Evolutionary conservation across 2,113 vertebrate genomes (phyloP).

Genomic region (Symphodus melops): DNA sequence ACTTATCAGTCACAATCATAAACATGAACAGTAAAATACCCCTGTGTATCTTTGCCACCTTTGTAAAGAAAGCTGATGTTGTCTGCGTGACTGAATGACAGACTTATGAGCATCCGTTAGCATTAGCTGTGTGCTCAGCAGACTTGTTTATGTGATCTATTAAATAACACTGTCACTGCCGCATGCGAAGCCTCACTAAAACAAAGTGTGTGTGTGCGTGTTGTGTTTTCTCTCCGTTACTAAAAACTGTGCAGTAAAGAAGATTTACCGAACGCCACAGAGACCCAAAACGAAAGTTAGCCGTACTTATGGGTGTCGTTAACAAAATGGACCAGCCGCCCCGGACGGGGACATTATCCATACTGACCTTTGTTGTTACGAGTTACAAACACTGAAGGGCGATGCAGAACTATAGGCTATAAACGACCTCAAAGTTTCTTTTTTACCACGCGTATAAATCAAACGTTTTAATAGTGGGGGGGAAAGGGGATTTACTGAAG

Average conservation of each 20-base stretch:
- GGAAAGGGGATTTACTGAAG: too few species aligned
- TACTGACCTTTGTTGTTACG: conserved; percentile 19
- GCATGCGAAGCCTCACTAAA: conserved; percentile 3
- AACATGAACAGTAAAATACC: neutral
- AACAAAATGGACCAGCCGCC: conserved; percentile 12
- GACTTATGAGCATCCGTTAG: conserved; percentile 28
- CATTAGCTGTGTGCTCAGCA: conserved; percentile 28
- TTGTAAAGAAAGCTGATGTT: too few species aligned
- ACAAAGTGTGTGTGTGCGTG: conserved; percentile 4
- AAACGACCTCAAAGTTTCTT: conserved; percentile 26
- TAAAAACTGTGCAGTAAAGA: conserved; percentile 37
- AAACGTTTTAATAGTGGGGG: too few species aligned
- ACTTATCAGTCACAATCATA: conserved; percentile 11
- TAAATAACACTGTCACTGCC: conserved; percentile 40
- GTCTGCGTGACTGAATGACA: conserved; percentile 21
- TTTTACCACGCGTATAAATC: conserved; percentile 9
- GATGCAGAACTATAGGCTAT: neutral
- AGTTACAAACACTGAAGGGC: conserved; percentile 21
- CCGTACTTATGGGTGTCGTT: conserved; percentile 28
- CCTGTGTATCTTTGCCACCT: too few species aligned
- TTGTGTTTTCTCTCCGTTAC: conserved; percentile 22
- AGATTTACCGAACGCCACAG: conserved; percentile 40
- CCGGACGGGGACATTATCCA: conserved; percentile 1
- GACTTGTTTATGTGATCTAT: conserved; percentile 33
- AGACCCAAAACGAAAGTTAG: neutral